These are phyloP conservation scores for Cryptocheilus praepositus DNA, from an alignment of 2,888 invertebrate genomes.

Conservation along the genomic window DNA sequence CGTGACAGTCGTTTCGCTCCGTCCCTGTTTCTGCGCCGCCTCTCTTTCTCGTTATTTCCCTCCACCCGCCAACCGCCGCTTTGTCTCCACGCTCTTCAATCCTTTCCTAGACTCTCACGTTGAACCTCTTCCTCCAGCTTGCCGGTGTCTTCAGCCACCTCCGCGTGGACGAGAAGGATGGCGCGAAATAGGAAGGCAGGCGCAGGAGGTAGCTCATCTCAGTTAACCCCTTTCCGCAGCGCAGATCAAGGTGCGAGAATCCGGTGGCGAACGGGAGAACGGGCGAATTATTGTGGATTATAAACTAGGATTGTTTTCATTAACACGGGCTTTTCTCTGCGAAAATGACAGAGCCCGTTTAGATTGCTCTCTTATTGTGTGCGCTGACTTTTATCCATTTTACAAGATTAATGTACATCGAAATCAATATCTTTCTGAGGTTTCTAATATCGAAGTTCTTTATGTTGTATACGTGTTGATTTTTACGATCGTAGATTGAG, in stretches of 20 bases:
- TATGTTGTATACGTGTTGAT: too few species aligned
- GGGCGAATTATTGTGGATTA: slow-evolving; percentile 63
- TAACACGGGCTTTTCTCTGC: slow-evolving; percentile 34
- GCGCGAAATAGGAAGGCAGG: background rate
- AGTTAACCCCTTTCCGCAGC: slow-evolving; percentile 8
- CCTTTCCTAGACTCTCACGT: slow-evolving; percentile 42
- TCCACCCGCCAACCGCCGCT: slow-evolving; percentile 1
- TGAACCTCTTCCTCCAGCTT: slow-evolving; percentile 20
- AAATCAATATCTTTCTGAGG: too few species aligned
- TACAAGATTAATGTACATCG: too few species aligned
- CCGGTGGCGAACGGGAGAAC: slow-evolving; percentile 25
- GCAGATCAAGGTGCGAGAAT: slow-evolving; percentile 53
- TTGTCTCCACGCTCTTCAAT: slow-evolving; percentile 15
- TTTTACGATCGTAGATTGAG: too few species aligned
- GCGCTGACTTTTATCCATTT: too few species aligned
- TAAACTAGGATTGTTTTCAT: slow-evolving; percentile 71
- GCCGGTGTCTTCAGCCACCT: too few species aligned
- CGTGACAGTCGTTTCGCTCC: slow-evolving; percentile 62
- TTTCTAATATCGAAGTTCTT: too few species aligned
- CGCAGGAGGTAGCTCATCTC: slow-evolving; percentile 16
- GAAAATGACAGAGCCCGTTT: too few species aligned
- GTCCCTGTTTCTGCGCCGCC: slow-evolving; percentile 28
- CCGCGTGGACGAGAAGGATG: too few species aligned
- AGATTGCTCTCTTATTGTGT: too few species aligned
- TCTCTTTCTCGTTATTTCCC: slow-evolving; percentile 23